phyloP scores from a whole-genome alignment of 2,797 vertebrate species.

The Oreochromis mossambicus region DNA sequence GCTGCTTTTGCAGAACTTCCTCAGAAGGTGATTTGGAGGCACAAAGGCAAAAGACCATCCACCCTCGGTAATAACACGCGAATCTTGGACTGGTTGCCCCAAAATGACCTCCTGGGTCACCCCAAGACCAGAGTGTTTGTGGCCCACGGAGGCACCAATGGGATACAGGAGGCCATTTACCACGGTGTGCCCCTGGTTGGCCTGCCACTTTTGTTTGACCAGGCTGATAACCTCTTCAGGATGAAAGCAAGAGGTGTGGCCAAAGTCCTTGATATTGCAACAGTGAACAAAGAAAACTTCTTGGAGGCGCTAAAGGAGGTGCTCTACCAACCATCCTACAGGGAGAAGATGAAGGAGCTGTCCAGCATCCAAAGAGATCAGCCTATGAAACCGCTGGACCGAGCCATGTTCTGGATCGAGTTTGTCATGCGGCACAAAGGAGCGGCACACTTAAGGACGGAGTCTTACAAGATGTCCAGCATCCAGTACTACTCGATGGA shows the following conservation, averaged over 20 bases:
- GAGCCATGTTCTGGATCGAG: slow-evolving; percentile 70
- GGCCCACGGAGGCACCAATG: slow-evolving; percentile 67
- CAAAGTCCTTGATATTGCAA: slow-evolving; percentile 54
- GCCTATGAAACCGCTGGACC: slow-evolving; percentile 58
- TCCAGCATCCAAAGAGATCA: slow-evolving; percentile 63
- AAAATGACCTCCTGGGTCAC: slow-evolving; percentile 67
- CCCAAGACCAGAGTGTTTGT: slow-evolving; percentile 61
- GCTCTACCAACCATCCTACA: slow-evolving; percentile 50
- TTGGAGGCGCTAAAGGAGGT: slow-evolving; percentile 52
- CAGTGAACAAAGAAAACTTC: slow-evolving; percentile 51
- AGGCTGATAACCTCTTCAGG: slow-evolving; percentile 54
- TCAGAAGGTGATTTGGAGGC: slow-evolving; percentile 64
- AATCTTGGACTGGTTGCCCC: slow-evolving; percentile 64
- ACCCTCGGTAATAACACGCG: slow-evolving; percentile 64
- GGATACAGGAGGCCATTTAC: slow-evolving; percentile 63
- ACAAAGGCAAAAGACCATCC: slow-evolving; percentile 55
- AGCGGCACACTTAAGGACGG: slow-evolving; percentile 48
- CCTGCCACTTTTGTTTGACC: slow-evolving; percentile 64
- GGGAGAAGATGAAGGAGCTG: slow-evolving; percentile 58
- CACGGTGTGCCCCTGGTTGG: slow-evolving; percentile 63
- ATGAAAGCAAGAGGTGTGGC: slow-evolving; percentile 56
- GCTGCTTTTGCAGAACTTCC: slow-evolving; percentile 62
- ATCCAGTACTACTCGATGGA: slow-evolving; percentile 59
- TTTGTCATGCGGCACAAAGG: slow-evolving; percentile 69
- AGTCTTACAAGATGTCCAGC: slow-evolving; percentile 60